phyloP scores from a whole-genome alignment of 2,113 vertebrate species.

The Bungarus multicinctus region DNA sequence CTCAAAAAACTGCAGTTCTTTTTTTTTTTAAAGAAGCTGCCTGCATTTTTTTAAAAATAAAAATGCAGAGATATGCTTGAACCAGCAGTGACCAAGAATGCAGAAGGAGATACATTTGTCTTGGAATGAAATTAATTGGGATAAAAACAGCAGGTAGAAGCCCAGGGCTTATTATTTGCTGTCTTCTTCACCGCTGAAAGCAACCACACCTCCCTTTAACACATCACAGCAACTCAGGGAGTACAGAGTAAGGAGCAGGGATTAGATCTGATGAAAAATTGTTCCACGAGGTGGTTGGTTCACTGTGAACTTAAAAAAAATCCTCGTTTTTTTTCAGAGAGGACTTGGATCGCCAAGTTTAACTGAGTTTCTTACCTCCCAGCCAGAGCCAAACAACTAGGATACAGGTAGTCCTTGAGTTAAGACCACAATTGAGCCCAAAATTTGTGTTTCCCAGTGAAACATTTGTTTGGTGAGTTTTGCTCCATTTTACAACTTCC shows the following conservation, averaged over 20 bases:
- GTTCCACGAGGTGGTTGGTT: background rate
- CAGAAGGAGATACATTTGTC: background rate
- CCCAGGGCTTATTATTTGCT: background rate
- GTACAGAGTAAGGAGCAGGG: background rate
- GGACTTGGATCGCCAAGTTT: too few species aligned
- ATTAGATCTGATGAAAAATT: background rate
- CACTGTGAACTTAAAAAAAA: background rate
- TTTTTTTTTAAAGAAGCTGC: background rate
- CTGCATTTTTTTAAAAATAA: background rate
- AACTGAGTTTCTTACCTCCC: background rate
- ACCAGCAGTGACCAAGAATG: background rate
- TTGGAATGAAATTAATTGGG: conserved; percentile 7
- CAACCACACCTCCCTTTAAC: background rate
- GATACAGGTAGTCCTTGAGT: too few species aligned
- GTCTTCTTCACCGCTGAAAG: too few species aligned
- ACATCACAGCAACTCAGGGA: background rate
- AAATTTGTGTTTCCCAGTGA: too few species aligned
- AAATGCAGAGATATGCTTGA: background rate
- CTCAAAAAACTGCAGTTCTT: background rate
- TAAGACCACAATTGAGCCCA: too few species aligned
- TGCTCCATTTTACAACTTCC: too few species aligned
- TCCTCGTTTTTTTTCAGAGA: background rate
- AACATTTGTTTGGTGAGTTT: too few species aligned
- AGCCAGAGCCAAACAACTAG: background rate
- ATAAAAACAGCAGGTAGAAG: background rate